phyloP scores from a whole-genome alignment of 2,888 invertebrate species.

The Aphelenchoides bicaudatus region DNA sequence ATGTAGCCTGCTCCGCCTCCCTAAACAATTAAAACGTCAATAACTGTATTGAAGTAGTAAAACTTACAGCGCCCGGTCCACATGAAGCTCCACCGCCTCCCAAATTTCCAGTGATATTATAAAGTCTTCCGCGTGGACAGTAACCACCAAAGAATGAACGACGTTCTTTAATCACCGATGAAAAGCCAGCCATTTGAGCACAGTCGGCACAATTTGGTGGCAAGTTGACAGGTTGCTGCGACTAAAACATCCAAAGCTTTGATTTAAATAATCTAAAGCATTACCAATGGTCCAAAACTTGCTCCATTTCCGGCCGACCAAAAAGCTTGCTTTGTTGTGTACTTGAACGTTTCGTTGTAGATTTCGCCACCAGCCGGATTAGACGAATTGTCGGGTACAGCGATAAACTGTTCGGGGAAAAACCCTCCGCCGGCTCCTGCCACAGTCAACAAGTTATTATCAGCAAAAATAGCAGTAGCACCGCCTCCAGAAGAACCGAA shows the following conservation, averaged over 20 bases:
- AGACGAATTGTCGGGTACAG: background rate
- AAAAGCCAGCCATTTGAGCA: constrained; percentile 19
- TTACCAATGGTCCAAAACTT: background rate
- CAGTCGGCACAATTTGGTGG: constrained; percentile 14
- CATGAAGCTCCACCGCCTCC: constrained; percentile 29
- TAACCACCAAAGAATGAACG: constrained; percentile 13
- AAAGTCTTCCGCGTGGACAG: constrained; percentile 29
- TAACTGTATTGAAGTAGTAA: background rate
- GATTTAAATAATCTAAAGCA: background rate
- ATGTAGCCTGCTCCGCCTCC: constrained; percentile 40
- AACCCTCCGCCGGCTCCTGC: constrained; percentile 42
- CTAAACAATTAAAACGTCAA: constrained; percentile 25
- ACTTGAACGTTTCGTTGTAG: constrained; percentile 6
- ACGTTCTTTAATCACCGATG: background rate
- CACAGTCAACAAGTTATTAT: constrained; percentile 22
- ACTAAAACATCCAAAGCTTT: background rate
- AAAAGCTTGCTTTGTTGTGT: background rate
- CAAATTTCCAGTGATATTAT: constrained; percentile 22
- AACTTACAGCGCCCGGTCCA: constrained; percentile 20
- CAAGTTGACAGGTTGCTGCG: background rate
- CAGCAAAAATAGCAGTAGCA: constrained; percentile 33
- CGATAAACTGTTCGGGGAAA: constrained; percentile 24
- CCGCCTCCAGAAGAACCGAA: constrained; percentile 41
- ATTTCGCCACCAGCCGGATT: constrained; percentile 8
- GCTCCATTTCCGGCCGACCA: constrained; percentile 6